phyloP scores from a whole-genome alignment of 2,113 vertebrate genomes.

The Phrynocephalus versicolor region DNA sequence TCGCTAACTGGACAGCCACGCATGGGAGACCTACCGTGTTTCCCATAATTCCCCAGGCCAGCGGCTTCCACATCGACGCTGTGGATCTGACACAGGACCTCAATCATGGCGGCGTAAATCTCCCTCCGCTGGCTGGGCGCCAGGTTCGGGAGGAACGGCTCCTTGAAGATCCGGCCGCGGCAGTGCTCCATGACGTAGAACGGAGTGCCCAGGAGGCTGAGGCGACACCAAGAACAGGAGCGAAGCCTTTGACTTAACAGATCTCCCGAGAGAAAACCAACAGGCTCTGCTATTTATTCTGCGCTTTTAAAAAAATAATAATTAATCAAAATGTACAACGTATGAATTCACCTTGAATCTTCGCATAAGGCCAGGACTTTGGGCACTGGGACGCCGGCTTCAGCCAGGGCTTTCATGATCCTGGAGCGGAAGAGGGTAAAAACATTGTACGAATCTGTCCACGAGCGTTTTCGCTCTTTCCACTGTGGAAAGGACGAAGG shows the following conservation, averaged over 20 bases:
- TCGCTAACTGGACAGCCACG: not conserved
- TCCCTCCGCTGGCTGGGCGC: conserved; percentile 56
- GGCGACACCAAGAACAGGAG: not conserved
- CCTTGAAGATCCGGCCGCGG: conserved; percentile 72
- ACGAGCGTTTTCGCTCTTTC: not conserved
- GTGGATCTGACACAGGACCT: conserved; percentile 79
- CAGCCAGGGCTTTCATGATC: conserved; percentile 78
- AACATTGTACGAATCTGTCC: not conserved
- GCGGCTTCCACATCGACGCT: conserved; percentile 64
- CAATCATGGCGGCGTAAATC: conserved; percentile 75
- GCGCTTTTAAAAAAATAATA: not conserved
- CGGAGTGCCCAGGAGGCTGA: conserved; percentile 75
- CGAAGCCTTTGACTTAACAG: not conserved
- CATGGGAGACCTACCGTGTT: conserved; percentile 60
- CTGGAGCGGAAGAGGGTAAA: conserved; percentile 61
- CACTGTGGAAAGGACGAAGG: not conserved
- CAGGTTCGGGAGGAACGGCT: conserved; percentile 70
- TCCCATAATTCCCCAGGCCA: conserved; percentile 66
- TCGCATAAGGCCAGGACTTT: conserved; percentile 76
- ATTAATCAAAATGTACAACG: not conserved
- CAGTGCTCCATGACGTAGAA: conserved; percentile 83
- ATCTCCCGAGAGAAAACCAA: not conserved
- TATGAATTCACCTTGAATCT: conserved; percentile 75
- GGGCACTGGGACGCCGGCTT: conserved; percentile 78
- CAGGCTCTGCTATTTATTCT: no score